Evolutionary conservation across 2,113 vertebrate species (phyloP), one percentile per base, ranked within the genome.

Genomic region (Nansenia antarctica): DNA sequence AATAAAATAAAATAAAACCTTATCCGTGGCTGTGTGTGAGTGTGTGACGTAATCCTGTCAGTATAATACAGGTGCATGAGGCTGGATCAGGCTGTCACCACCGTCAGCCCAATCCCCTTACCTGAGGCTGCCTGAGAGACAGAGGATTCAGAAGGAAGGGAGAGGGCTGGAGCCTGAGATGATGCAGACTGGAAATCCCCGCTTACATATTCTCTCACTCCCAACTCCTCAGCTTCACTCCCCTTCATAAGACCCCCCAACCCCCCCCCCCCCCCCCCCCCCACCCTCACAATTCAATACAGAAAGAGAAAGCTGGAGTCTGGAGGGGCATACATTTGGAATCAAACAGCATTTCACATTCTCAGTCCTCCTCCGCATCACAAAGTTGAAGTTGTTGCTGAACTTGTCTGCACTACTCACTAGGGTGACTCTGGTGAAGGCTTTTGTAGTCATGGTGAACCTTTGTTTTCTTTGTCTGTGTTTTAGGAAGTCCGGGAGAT

Each of bases 401-500:
- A 26, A 55, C 3, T 55, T 9, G 24, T 55, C 24, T 9, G 9
- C 9, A 26, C n/a, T 5, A 66, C 53, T 63, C 69, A 9, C 27
- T 24, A 70, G 65, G 78, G 39, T 31, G 62, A 9, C 4, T 31
- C 69, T 65, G 67, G 78, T 80, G 76, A 65, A 76, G n/a, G 62
- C 67, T 61, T 81, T 27, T 54, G 34, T 14, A 18, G 11, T 35
- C 35, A 52, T 68, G 82, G 80, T 86, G 80, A 86, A 62, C 4
- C 18, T 26, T 62, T 69, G 68, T 77, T 76, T 2, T 74, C 77
- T 77, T 74, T 86, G 37, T 90, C 65, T 90, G 77, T 72, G 2
- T 71, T n/a, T 61, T 71, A 95, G 95, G 94, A 94, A 79, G 92
- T 95, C 76, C 92, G 94, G 83, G 95, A 94, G 90, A 92, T 95